Conservation (phyloP, 2,888 invertebrate species). For the Ornithoptera alexandrae region DNA sequence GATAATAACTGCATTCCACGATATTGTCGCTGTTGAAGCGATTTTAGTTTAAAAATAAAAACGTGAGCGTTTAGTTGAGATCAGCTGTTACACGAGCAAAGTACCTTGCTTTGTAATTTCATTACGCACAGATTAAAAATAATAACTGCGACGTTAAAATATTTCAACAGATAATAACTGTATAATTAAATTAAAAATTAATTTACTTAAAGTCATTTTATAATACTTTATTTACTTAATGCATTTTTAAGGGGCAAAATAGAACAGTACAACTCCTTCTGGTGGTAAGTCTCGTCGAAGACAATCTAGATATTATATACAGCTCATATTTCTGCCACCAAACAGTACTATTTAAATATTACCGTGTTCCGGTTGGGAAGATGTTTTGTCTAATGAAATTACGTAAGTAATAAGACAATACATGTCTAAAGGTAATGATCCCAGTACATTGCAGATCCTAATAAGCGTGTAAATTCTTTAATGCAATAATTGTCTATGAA, state of each 20-base stretch:
- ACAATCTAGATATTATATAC: too few relatives aligned
- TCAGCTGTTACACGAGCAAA: conserved; percentile 35
- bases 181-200: neutral
- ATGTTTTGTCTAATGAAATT: too few relatives aligned
- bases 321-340: too few relatives aligned
- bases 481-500: too few relatives aligned
- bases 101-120: conserved; percentile 17
- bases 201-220: neutral
- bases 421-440: too few relatives aligned
- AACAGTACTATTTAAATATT: too few relatives aligned
- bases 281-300: too few relatives aligned
- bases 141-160: neutral
- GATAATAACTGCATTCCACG: conserved; percentile 37
- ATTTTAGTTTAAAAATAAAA: conserved; percentile 33
- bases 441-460: too few relatives aligned
- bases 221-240: neutral
- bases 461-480: too few relatives aligned
- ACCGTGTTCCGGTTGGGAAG: too few relatives aligned
- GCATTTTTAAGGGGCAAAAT: neutral
- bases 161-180: neutral
- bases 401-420: too few relatives aligned
- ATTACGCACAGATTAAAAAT: neutral
- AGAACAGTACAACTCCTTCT: neutral
- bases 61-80: conserved; percentile 24
- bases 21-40: conserved; percentile 33